Conservation (phyloP, 1,140 invertebrate species). For the Ceratina australensis region DNA sequence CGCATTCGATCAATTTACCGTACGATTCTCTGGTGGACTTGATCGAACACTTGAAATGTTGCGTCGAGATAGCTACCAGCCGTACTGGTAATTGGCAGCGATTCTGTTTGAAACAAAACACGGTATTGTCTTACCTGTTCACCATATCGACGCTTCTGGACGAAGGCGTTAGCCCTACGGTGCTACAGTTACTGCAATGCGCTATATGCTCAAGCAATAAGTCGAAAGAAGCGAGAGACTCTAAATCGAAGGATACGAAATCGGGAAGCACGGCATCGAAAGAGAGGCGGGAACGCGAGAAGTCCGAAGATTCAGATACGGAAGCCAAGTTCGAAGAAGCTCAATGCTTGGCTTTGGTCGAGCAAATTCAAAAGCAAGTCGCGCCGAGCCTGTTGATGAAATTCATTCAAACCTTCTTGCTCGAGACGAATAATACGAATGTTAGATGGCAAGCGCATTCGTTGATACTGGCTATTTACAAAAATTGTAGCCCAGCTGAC, state of each 20-base stretch:
- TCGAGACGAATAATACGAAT: constrained; percentile 95
- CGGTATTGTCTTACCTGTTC: constrained; percentile 81
- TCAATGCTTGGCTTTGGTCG: constrained; percentile 85
- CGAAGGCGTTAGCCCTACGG: constrained; percentile 95
- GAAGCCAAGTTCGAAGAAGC: constrained; percentile 86
- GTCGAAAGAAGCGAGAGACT: constrained; percentile 69
- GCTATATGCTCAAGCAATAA: constrained; percentile 86
- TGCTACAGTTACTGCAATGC: constrained; percentile 93
- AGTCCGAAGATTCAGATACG: constrained; percentile 85
- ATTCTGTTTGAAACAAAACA: constrained; percentile 89
- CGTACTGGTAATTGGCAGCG: constrained; percentile 97
- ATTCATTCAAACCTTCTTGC: constrained; percentile 94
- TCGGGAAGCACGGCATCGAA: constrained; percentile 63
- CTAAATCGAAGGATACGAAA: constrained; percentile 77
- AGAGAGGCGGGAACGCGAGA: constrained; percentile 82
- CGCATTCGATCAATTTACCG: constrained; percentile 82
- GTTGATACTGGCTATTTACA: constrained; percentile 90
- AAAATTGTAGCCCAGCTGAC: constrained; percentile 88
- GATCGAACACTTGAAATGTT: constrained; percentile 97
- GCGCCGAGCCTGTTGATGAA: constrained; percentile 84
- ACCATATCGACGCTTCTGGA: constrained; percentile 84
- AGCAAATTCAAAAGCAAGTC: constrained; percentile 87
- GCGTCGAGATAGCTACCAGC: constrained; percentile 93
- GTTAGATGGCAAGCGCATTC: constrained; percentile 98
- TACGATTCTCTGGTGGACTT: constrained; percentile 95